Base-by-base conservation (phyloP, 2,113 vertebrate species). In the Tichodroma muraria region DNA sequence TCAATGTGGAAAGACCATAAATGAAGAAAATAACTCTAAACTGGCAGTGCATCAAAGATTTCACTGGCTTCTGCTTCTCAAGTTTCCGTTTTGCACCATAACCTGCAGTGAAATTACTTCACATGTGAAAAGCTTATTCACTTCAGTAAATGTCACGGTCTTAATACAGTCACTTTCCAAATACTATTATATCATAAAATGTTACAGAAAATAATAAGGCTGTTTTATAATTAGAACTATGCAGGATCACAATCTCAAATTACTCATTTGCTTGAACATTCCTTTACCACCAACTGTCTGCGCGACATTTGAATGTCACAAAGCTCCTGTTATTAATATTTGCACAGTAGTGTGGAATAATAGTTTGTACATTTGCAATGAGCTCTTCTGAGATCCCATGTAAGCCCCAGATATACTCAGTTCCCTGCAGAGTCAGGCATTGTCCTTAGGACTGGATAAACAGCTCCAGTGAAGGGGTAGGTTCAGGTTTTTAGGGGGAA, bases 221-320 rank as follows among this genome's bases (percentile, higher is more conserved):
- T 44, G 44, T 42, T 83, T 94, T 83, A 83, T 95, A 90, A 88
- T 91, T 96, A 94, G 77, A 94, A 40, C 76, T 52, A 22, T 42
- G 60, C 65, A 52, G 38, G 64, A 90, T 86, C 85, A 75, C 82
- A 72, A 6, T 93, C 69, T 78, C 44, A 64, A 53, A 84, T 94
- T 90, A 86, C 61, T 95, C 86, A 92, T 79, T 86, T 64, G 31
- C 77, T 69, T 84, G 52, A 92, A 60, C 44, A 22, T 79, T 72
- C 25, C 80, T 69, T n/a, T 72, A 54, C 80, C 77, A 79, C 73
- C 50, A 70, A 81, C 90, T 85, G 53, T 23, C 82, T 95, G 31
- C 31, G 59, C 33, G 66, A 68, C 61, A 90, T 94, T 85, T 92
- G 89, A 96, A 93, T 90, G 86, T 89, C 80, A 94, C 86, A 79